Evolutionary conservation across 1,140 invertebrate species (phyloP).

Genomic region (Dryas iulia): DNA sequence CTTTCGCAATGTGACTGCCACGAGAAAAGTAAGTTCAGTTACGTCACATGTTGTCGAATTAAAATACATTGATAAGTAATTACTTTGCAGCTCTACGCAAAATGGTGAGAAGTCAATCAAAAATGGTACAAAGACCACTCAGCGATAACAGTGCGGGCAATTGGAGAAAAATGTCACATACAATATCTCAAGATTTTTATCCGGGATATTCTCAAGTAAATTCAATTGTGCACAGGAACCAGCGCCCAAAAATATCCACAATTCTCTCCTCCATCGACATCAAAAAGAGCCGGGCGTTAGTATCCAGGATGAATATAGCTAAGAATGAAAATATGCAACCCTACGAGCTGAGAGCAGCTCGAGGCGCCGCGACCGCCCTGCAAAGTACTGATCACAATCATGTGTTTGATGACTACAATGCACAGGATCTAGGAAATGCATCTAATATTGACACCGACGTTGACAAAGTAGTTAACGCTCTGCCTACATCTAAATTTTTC

Average conservation of each 20-base stretch:
- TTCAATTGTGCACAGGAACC: conserved; percentile 45
- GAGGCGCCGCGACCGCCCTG: conserved; percentile 37
- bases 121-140: conserved; percentile 65
- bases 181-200: conserved; percentile 26
- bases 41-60: not conserved
- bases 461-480: not conserved
- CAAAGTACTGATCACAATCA: conserved; percentile 20
- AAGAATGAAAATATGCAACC: conserved; percentile 35
- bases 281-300: conserved; percentile 36
- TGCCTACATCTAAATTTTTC: not conserved
- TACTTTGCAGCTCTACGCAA: conserved; percentile 57
- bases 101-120: conserved; percentile 63
- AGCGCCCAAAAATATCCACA: conserved; percentile 52
- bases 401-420: conserved; percentile 15
- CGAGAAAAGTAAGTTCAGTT: conserved; percentile 58
- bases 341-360: conserved; percentile 45
- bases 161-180: conserved; percentile 33
- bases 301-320: conserved; percentile 42
- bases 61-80: too few relatives aligned
- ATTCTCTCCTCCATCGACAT: conserved; percentile 48
- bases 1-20: conserved; percentile 30
- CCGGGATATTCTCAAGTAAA: conserved; percentile 48
- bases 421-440: not conserved
- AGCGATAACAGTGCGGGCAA: conserved; percentile 35
- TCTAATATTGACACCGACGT: not conserved